Percentiles rank a stretch among this genome's conserved stretches.
Conservation (phyloP, 2,797 vertebrate species). For the Rhynchonycteris naso region DNA sequence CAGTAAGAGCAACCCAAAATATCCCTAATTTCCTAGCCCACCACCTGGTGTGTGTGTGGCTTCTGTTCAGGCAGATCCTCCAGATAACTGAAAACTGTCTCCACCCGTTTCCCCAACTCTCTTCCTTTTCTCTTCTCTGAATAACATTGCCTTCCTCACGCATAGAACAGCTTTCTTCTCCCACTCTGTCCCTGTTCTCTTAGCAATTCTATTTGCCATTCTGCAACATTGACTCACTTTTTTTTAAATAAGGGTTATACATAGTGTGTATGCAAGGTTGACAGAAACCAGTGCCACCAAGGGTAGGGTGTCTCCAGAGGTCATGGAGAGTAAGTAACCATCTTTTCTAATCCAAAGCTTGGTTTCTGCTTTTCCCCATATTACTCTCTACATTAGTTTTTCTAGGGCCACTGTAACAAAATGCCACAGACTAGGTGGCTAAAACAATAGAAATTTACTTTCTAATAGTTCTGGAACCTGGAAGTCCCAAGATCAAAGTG, state of each 20-base stretch:
- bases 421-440: neutral
- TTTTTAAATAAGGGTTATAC: neutral
- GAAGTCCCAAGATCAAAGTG: neutral
- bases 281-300: neutral
- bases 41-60: neutral
- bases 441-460: neutral
- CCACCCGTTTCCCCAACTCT: neutral
- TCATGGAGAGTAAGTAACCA: neutral
- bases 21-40: neutral
- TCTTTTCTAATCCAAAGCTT: neutral
- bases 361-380: neutral
- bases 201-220: neutral
- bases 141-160: neutral
- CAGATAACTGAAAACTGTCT: neutral
- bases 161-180: neutral
- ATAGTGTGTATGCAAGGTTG: neutral
- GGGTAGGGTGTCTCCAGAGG: neutral
- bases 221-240: neutral
- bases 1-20: neutral
- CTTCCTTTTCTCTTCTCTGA: neutral
- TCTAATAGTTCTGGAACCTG: neutral
- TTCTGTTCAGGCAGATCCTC: neutral
- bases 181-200: neutral
- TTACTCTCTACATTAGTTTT: neutral
- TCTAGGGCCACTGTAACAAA: neutral